These are phyloP conservation scores for Suncus etruscus DNA, from an alignment of 2,113 vertebrate genomes.

Conservation along the genomic window DNA sequence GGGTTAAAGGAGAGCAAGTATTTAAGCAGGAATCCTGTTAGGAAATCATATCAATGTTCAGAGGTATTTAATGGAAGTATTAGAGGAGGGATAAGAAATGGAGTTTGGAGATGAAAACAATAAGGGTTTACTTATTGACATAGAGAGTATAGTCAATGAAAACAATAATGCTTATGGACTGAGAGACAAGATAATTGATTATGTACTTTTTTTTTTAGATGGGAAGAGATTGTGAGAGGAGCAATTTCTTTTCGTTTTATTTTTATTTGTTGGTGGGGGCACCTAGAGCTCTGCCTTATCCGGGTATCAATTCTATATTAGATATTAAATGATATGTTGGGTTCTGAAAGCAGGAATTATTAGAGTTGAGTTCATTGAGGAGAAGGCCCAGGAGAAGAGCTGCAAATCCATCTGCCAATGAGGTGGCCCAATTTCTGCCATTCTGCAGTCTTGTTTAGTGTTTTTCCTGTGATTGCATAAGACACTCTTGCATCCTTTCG, in stretches of 20 bases:
- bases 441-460: background rate
- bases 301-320: background rate
- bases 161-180: no score
- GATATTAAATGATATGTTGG: background rate
- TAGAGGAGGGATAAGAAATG: background rate
- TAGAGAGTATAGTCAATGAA: background rate
- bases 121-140: no score
- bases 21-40: background rate
- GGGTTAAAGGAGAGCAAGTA: background rate
- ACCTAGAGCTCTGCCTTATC: background rate
- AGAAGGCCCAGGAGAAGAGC: background rate
- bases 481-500: background rate
- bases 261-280: background rate
- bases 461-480: conserved; percentile 4
- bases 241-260: background rate
- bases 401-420: background rate
- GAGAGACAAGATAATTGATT: background rate
- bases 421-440: background rate
- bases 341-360: background rate
- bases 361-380: background rate
- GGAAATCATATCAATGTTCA: background rate
- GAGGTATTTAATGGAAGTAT: background rate
- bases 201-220: background rate
- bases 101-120: background rate
- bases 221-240: background rate